Conservation (phyloP, 2,797 vertebrate genomes). For the Thunnus albacares region DNA sequence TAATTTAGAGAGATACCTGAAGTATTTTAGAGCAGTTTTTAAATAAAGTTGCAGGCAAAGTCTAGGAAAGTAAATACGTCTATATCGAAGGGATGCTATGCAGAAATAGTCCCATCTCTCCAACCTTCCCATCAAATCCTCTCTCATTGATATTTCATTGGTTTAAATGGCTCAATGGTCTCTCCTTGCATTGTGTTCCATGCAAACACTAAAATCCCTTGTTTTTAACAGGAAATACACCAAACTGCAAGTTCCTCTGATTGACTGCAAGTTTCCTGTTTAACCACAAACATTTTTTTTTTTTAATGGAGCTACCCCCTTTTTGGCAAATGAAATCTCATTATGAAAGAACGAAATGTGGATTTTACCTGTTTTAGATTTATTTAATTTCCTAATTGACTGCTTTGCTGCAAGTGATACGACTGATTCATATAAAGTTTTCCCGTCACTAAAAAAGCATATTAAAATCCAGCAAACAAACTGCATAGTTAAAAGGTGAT, state of each 20-base stretch:
- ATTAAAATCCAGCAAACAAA: conserved; percentile 43
- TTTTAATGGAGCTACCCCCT: too few species aligned
- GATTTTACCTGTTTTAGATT: conserved; percentile 6
- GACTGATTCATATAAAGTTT: conserved; percentile 16
- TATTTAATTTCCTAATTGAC: neutral
- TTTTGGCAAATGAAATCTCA: neutral
- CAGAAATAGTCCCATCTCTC: neutral
- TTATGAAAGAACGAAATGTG: too few species aligned
- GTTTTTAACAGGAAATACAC: neutral
- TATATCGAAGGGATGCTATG: too few species aligned
- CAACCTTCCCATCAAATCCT: neutral
- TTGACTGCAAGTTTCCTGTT: neutral
- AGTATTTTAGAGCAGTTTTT: neutral
- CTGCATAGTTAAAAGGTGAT: conserved; percentile 50
- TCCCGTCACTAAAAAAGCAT: conserved; percentile 24
- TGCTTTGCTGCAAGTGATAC: neutral
- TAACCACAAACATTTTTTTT: too few species aligned
- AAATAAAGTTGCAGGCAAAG: neutral
- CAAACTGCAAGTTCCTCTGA: neutral
- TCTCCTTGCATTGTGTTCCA: neutral
- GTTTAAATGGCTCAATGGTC: neutral
- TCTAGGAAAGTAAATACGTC: neutral
- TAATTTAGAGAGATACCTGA: neutral
- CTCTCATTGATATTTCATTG: neutral
- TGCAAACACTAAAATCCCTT: neutral